A percentile compares a stretch with the other conserved stretches of the same genome.
Evolutionary conservation across 2,888 invertebrate species (phyloP).

Genomic region (Teleiodes luculella): DNA sequence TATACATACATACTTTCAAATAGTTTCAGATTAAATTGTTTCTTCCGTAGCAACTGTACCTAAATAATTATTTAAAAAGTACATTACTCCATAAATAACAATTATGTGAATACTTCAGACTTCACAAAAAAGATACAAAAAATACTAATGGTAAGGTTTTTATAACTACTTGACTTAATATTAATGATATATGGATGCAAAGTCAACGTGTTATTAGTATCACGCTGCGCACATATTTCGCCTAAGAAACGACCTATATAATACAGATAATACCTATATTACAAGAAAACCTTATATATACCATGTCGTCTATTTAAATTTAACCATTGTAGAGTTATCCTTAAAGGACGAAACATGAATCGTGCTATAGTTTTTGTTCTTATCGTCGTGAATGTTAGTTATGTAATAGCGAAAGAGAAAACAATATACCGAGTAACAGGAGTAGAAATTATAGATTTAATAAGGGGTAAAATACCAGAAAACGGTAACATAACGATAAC

Average conservation of each 20-base stretch:
- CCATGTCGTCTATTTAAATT: conserved; percentile 19
- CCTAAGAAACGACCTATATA: background rate
- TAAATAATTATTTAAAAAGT: too few relatives aligned
- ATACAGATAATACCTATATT: background rate
- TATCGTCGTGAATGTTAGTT: background rate
- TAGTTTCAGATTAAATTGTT: too few relatives aligned
- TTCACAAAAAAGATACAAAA: too few relatives aligned
- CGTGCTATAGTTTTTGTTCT: background rate
- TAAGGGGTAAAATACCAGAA: conserved; percentile 34
- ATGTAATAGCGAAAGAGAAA: conserved; percentile 29
- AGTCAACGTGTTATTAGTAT: too few relatives aligned
- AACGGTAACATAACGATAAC: conserved; percentile 27
- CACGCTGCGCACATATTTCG: too few relatives aligned
- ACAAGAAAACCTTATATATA: conserved; percentile 36
- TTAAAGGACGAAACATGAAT: conserved; percentile 16
- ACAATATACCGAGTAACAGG: conserved; percentile 34
- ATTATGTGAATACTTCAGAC: too few relatives aligned
- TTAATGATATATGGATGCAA: too few relatives aligned
- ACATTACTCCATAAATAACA: too few relatives aligned
- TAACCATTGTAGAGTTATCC: conserved; percentile 35
- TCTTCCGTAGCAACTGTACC: too few relatives aligned
- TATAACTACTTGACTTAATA: too few relatives aligned
- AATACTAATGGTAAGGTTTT: too few relatives aligned
- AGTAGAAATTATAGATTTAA: conserved; percentile 34
- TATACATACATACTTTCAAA: too few relatives aligned